Percentiles rank a stretch among this genome's conserved stretches.
phyloP scores from a whole-genome alignment of 1,140 invertebrate genomes.

The Drosophila nigrodunni region DNA sequence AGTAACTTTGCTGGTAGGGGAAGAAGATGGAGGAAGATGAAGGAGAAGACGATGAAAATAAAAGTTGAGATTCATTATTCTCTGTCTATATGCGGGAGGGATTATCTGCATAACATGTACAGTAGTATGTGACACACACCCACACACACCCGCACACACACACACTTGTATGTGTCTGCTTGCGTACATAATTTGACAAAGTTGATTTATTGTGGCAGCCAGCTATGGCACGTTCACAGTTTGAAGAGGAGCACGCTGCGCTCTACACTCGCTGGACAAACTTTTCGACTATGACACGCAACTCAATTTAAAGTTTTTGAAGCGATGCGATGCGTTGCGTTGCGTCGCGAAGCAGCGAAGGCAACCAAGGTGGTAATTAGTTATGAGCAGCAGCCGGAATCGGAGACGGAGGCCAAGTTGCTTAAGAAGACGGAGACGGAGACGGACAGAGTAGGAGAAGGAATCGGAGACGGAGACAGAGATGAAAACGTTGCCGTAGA shows the following conservation, averaged over 20 bases:
- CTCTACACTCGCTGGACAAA: conserved; percentile 33
- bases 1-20: not conserved
- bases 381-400: conserved; percentile 50
- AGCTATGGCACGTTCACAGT: conserved; percentile 33
- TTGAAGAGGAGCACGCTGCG: conserved; percentile 22
- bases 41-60: not conserved
- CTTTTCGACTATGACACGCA: conserved; percentile 75
- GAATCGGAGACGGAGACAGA: no score
- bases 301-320: conserved; percentile 75
- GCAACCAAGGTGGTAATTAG: conserved; percentile 59
- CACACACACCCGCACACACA: not conserved
- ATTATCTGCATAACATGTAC: conserved; percentile 13
- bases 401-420: no score
- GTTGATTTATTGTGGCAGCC: conserved; percentile 47
- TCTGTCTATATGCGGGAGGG: conserved; percentile 13
- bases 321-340: conserved; percentile 7
- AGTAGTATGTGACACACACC: not conserved
- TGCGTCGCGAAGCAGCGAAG: conserved; percentile 15
- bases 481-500: no score
- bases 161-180: not conserved
- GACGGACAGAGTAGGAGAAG: not conserved
- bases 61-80: conserved; percentile 43
- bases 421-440: no score
- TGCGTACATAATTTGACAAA: conserved; percentile 41
- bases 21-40: not conserved